Conservation (phyloP, 2,797 vertebrate genomes). For the Caiman crocodilus region DNA sequence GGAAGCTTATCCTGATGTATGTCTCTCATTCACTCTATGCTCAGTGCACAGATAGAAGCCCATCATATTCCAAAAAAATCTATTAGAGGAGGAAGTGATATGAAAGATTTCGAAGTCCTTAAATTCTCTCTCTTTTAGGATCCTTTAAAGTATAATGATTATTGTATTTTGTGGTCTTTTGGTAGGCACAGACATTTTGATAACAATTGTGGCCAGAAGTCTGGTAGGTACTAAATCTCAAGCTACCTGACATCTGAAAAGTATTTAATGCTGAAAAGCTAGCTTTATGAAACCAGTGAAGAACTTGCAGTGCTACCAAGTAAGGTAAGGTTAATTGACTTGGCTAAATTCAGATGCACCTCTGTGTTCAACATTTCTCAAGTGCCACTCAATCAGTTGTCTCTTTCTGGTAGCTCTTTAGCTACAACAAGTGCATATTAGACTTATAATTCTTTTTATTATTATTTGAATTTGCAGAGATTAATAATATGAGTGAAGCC, state of each 20-base stretch:
- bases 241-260: not conserved
- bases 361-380: accelerated
- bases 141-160: not conserved
- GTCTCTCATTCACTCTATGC: not conserved
- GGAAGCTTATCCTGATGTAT: not conserved
- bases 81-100: not conserved
- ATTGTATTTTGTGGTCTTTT: not conserved
- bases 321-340: not conserved
- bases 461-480: accelerated
- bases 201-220: too few relatives aligned
- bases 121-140: not conserved
- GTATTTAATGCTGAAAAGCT: accelerated
- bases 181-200: not conserved
- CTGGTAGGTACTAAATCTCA: not conserved
- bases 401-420: accelerated
- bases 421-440: accelerated
- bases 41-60: not conserved
- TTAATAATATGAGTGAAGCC: not conserved
- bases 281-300: not conserved
- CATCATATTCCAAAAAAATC: not conserved
- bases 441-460: accelerated
- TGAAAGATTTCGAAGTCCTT: not conserved
- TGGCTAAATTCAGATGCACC: not conserved
- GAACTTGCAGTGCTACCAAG: accelerated
- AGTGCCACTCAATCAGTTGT: accelerated